These are phyloP conservation scores for Trichacis sp. DNA, from an alignment of 2,888 invertebrate species.

Conservation along the genomic window DNA sequence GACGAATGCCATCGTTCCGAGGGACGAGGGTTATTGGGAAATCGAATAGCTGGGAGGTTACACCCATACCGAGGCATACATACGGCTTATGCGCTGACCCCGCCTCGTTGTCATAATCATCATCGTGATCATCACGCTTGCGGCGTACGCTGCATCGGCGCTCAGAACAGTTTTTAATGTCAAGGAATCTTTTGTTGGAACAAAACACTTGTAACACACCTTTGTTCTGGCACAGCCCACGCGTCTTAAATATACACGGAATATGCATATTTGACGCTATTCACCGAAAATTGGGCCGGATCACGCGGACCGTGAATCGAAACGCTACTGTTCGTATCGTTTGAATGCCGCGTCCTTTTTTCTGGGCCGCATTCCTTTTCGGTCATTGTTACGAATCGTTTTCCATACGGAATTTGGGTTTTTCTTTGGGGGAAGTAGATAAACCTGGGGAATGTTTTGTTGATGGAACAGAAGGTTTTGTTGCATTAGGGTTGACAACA, in stretches of 20 bases:
- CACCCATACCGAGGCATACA: conserved; percentile 12
- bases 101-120: conserved; percentile 42
- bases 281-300: conserved; percentile 38
- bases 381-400: too few species aligned
- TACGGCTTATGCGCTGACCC: conserved; percentile 31
- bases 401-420: too few species aligned
- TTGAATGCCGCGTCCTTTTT: too few species aligned
- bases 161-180: conserved; percentile 48
- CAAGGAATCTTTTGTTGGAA: conserved; percentile 45
- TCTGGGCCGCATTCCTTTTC: too few species aligned
- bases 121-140: conserved; percentile 31
- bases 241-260: conserved; percentile 20
- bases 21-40: conserved; percentile 18
- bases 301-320: conserved; percentile 33
- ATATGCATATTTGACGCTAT: conserved; percentile 26
- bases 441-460: too few species aligned
- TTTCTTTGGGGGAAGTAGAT: too few species aligned
- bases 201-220: conserved; percentile 29
- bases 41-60: conserved; percentile 39
- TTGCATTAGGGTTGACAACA: too few species aligned
- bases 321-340: too few species aligned
- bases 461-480: too few species aligned
- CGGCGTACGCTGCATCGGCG: conserved; percentile 24
- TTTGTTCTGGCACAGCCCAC: conserved; percentile 36
- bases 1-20: conserved; percentile 9